Evolutionary conservation across 2,888 invertebrate genomes (phyloP).

Genomic region (Hydraecia micacea): DNA sequence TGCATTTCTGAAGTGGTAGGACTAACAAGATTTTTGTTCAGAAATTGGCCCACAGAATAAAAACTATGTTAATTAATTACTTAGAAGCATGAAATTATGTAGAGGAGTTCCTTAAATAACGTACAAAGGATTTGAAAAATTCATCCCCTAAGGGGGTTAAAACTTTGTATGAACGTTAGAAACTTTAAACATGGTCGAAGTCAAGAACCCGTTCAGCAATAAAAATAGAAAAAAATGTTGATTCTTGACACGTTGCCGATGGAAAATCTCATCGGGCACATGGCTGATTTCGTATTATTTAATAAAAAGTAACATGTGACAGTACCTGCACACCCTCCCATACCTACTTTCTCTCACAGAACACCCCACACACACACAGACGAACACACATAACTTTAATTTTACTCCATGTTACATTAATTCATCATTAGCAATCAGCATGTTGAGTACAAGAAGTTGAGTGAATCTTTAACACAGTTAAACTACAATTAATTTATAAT

Average conservation of each 20-base stretch:
- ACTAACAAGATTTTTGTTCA: too few species aligned
- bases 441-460: neutral
- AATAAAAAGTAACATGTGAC: neutral
- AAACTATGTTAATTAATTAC: neutral
- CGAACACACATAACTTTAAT: neutral
- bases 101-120: neutral
- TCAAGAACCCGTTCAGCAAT: neutral
- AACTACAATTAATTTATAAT: neutral
- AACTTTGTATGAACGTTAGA: neutral
- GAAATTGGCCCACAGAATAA: too few species aligned
- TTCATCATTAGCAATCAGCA: neutral
- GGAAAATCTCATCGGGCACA: neutral
- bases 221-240: neutral
- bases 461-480: neutral
- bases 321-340: neutral
- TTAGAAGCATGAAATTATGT: neutral
- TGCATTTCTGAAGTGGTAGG: too few species aligned
- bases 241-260: neutral
- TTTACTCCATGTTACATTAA: neutral
- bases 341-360: neutral
- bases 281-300: neutral
- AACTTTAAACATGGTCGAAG: neutral
- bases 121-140: neutral
- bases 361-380: too few species aligned
- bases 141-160: neutral